phyloP scores from a whole-genome alignment of 2,888 invertebrate species.

The Escarpia spicata region DNA sequence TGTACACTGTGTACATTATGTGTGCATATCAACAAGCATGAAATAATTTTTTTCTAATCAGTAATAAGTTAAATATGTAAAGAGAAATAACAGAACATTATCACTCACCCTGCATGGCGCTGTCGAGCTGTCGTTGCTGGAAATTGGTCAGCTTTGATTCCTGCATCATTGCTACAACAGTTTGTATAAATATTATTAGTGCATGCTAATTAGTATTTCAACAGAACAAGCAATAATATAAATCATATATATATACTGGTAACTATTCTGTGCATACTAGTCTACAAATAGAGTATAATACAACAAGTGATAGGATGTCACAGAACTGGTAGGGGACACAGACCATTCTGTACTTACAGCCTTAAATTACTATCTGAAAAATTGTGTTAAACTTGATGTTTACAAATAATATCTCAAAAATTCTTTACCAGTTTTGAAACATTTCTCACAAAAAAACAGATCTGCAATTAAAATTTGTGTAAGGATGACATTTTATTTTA shows the following conservation, averaged over 20 bases:
- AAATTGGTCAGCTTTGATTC: slow-evolving; percentile 64
- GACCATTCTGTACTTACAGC: too few relatives aligned
- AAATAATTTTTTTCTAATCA: too few relatives aligned
- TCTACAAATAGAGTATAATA: too few relatives aligned
- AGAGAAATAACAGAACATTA: neutral
- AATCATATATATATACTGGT: neutral
- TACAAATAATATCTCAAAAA: slow-evolving; percentile 2
- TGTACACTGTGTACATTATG: too few relatives aligned
- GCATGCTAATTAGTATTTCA: neutral
- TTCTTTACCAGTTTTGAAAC: neutral
- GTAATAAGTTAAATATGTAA: neutral
- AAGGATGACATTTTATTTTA: too few relatives aligned
- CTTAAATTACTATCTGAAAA: too few relatives aligned
- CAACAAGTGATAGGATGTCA: too few relatives aligned
- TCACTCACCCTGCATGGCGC: slow-evolving; percentile 39
- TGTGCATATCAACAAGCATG: too few relatives aligned
- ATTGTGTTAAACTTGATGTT: neutral
- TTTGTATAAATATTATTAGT: neutral
- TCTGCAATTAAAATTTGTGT: neutral
- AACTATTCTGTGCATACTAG: too few relatives aligned
- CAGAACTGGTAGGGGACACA: too few relatives aligned
- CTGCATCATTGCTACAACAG: slow-evolving; percentile 60
- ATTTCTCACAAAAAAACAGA: neutral
- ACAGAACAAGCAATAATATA: neutral
- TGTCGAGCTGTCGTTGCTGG: slow-evolving; percentile 60